Percentiles rank a stretch among this genome's conserved stretches.
Evolutionary conservation across 2,888 invertebrate species (phyloP).

Genomic region (Torymus tubicola): DNA sequence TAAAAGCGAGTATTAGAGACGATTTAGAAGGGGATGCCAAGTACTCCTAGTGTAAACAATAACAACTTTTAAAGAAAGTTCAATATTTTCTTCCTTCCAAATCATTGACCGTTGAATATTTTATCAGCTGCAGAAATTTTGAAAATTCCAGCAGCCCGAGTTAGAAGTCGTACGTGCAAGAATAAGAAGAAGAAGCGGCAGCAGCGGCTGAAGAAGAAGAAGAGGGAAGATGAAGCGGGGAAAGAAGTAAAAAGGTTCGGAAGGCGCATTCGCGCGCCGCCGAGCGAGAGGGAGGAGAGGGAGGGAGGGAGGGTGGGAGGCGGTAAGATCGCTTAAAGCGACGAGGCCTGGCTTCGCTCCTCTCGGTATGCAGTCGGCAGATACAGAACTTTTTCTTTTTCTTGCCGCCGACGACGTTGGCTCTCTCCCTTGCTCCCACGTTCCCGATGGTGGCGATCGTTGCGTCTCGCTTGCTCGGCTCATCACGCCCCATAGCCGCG

Average conservation of each 20-base stretch:
- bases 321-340: conserved; percentile 41
- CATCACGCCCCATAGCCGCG: conserved; percentile 26
- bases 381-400: conserved; percentile 56
- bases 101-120: conserved; percentile 31
- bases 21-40: too few species aligned
- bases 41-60: too few species aligned
- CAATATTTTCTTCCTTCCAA: conserved; percentile 15
- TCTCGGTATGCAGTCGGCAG: conserved; percentile 58
- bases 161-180: background rate
- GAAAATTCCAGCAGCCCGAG: conserved; percentile 33
- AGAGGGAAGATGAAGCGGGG: background rate
- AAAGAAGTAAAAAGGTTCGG: conserved; percentile 2
- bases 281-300: background rate
- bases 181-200: background rate
- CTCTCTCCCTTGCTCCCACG: conserved; percentile 57
- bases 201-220: background rate
- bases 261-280: too few species aligned
- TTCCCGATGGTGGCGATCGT: conserved; percentile 35
- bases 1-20: too few species aligned
- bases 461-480: conserved; percentile 33
- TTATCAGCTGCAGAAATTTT: conserved; percentile 41
- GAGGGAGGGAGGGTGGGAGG: conserved; percentile 32
- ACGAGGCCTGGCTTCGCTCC: conserved; percentile 47
- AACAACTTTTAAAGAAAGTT: background rate
- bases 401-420: conserved; percentile 41